Conservation (phyloP, 2,888 invertebrate species). For the Strigamia maritima region DNA sequence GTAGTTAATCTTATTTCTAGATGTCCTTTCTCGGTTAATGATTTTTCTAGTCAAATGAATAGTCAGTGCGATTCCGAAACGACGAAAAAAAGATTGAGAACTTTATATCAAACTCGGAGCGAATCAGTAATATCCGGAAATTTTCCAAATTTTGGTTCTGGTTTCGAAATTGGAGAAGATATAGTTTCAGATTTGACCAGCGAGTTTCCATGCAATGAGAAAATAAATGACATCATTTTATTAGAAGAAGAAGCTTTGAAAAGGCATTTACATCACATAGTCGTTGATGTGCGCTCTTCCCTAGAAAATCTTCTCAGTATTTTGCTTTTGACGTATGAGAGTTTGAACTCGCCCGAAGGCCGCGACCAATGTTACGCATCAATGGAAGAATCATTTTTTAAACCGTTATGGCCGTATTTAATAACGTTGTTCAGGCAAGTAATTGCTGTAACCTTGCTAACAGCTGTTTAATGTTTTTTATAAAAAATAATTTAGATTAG, state of each 20-base stretch:
- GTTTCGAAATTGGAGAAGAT: not conserved
- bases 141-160: not conserved
- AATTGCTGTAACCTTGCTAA: not conserved
- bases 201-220: not conserved
- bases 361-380: constrained; percentile 35
- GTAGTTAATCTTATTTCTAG: not conserved
- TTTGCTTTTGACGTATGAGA: constrained; percentile 37
- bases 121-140: not conserved
- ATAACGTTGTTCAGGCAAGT: constrained; percentile 26
- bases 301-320: constrained; percentile 35
- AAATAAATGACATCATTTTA: not conserved
- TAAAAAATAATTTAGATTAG: constrained; percentile 33
- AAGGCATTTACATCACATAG: constrained; percentile 38
- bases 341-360: constrained; percentile 20
- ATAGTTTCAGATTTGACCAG: not conserved
- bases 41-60: not conserved
- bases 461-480: not conserved
- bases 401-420: constrained; percentile 34
- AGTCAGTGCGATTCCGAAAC: not conserved
- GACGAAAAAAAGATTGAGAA: not conserved
- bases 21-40: not conserved
- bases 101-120: not conserved
- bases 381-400: constrained; percentile 38
- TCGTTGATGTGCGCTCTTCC: constrained; percentile 1
- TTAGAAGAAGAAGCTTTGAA: constrained; percentile 37